Evolutionary conservation across 2,113 vertebrate genomes (phyloP).

Genomic region (Physeter macrocephalus): DNA sequence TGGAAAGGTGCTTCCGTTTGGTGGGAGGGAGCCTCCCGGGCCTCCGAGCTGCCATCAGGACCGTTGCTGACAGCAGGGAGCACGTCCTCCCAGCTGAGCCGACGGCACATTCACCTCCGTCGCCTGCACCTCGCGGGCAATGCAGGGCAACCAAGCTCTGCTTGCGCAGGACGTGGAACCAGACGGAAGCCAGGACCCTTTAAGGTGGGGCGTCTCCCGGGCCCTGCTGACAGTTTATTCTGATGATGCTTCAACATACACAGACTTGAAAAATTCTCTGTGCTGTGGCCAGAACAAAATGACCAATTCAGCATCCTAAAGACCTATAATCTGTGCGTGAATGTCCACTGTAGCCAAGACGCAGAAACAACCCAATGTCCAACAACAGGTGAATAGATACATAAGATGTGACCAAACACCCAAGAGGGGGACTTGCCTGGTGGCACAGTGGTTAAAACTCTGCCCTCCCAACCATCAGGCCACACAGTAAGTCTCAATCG

Average conservation of each 20-base stretch:
- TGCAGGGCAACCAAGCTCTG: rapidly evolving
- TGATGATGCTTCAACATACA: too few species aligned
- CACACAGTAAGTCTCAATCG: rapidly evolving
- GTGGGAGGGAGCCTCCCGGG: neutral
- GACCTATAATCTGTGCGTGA: neutral
- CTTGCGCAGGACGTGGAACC: too few species aligned
- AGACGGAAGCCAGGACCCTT: neutral
- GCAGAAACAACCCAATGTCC: neutral
- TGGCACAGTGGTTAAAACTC: too few species aligned
- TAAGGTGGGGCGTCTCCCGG: neutral
- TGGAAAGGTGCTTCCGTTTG: neutral
- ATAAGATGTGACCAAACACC: too few species aligned
- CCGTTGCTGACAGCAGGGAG: too few species aligned
- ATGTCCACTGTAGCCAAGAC: neutral
- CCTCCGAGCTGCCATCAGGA: neutral
- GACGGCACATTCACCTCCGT: rapidly evolving
- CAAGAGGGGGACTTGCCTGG: too few species aligned
- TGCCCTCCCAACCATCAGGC: neutral
- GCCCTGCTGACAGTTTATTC: neutral
- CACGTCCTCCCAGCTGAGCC: neutral
- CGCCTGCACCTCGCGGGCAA: too few species aligned
- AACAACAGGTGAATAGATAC: rapidly evolving
- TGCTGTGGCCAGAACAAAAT: neutral
- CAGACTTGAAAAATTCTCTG: neutral
- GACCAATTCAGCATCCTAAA: too few species aligned